These are phyloP conservation scores for Heliconius hermathena DNA, from an alignment of 1,140 invertebrate genomes.

Conservation along the genomic window DNA sequence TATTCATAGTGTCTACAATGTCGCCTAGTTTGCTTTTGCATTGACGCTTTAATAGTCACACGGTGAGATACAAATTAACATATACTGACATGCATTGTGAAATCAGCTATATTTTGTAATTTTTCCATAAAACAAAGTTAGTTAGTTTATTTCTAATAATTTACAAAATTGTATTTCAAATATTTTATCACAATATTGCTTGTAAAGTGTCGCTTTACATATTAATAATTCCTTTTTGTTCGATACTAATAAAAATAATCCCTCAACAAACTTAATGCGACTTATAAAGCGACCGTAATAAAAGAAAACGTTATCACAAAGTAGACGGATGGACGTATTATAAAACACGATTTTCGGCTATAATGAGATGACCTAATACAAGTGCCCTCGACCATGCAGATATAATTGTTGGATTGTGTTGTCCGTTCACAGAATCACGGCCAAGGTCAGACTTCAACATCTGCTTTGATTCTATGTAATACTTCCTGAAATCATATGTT, in stretches of 20 bases:
- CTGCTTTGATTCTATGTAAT: conserved; percentile 43
- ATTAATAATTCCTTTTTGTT: background rate
- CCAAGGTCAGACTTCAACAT: conserved; percentile 65
- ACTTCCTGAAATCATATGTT: conserved; percentile 1
- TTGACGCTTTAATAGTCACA: conserved; percentile 21
- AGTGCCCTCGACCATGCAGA: conserved; percentile 57
- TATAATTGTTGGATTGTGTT: conserved; percentile 72
- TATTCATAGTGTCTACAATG: conserved; percentile 43
- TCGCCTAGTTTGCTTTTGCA: conserved; percentile 31
- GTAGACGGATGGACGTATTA: background rate
- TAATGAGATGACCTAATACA: conserved; percentile 27
- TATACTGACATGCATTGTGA: background rate
- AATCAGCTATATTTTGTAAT: too few relatives aligned
- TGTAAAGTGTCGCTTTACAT: background rate
- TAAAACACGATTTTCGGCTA: conserved; percentile 7
- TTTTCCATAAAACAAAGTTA: too few relatives aligned
- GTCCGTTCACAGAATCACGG: conserved; percentile 66
- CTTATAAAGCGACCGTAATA: background rate
- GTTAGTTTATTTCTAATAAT: too few relatives aligned
- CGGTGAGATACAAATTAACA: background rate
- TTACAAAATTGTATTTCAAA: too few relatives aligned
- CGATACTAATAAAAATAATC: background rate
- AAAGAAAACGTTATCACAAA: background rate
- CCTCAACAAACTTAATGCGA: background rate
- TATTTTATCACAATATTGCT: background rate